A percentile compares a stretch with the other conserved stretches of the same genome.
Evolutionary conservation across 2,888 invertebrate genomes (phyloP).

Genomic region (Gandaritis pyraliata): DNA sequence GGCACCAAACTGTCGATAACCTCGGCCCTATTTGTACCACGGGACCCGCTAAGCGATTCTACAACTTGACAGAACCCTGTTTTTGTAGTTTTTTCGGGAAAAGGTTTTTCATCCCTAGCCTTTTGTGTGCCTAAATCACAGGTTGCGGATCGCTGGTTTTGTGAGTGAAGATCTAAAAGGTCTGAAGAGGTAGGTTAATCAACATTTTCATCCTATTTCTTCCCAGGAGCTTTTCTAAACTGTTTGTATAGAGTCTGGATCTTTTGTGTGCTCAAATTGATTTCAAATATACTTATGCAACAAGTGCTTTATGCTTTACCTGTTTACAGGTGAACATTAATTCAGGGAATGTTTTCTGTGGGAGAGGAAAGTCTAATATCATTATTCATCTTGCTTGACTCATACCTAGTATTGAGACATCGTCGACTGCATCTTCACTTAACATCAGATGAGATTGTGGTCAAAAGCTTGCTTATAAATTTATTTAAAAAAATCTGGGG

Average conservation of each 20-base stretch:
- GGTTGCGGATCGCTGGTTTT: constrained; percentile 13
- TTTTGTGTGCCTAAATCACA: constrained; percentile 35
- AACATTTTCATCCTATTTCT: neutral
- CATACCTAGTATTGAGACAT: no score
- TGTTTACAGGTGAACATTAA: no score
- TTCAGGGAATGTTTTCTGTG: no score
- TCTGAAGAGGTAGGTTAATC: neutral
- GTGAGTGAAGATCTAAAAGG: constrained; percentile 4
- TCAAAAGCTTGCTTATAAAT: no score
- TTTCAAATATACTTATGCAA: no score
- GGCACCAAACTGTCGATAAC: constrained; percentile 68
- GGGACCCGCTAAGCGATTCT: constrained; percentile 59
- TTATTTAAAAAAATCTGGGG: no score
- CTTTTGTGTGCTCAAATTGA: no score
- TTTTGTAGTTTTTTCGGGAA: constrained; percentile 37
- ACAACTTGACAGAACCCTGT: constrained; percentile 45
- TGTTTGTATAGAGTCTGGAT: neutral
- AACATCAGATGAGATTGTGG: no score
- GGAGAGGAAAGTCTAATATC: no score
- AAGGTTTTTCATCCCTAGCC: constrained; percentile 37
- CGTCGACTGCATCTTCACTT: no score
- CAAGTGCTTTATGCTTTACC: no score
- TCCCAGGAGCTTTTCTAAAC: neutral
- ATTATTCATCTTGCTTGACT: no score
- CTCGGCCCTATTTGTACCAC: constrained; percentile 41